Percentiles rank a stretch among this genome's conserved stretches.
phyloP scores from a whole-genome alignment of 2,888 invertebrate genomes.

The Andrena minutula region DNA sequence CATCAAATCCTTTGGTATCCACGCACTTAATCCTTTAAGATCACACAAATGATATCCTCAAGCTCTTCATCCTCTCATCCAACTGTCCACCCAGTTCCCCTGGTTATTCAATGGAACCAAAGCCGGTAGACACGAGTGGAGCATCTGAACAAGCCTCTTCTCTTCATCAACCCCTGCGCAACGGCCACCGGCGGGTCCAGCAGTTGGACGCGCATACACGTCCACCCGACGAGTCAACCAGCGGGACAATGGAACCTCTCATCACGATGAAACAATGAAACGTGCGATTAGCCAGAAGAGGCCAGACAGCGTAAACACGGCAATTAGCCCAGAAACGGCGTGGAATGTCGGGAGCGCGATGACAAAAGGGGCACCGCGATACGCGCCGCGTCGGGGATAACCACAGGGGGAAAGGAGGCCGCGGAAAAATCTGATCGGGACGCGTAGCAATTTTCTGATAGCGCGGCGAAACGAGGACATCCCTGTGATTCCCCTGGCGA shows the following conservation, averaged over 20 bases:
- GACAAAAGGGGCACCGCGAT: conserved; percentile 10
- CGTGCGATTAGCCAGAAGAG: conserved; percentile 29
- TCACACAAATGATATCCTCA: not conserved
- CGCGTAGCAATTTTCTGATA: conserved; percentile 22
- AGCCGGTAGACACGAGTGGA: not conserved
- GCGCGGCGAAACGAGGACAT: not conserved
- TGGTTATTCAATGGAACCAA: not conserved
- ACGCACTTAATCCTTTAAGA: not conserved
- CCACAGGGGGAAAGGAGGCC: not conserved
- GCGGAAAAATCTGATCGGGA: conserved; percentile 1
- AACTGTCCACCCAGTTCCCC: not conserved
- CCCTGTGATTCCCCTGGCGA: not conserved
- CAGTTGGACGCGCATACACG: conserved; percentile 7
- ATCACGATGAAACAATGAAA: conserved; percentile 44
- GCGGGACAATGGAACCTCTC: conserved; percentile 41
- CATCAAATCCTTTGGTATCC: not conserved
- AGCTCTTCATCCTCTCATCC: not conserved
- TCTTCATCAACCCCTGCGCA: not conserved
- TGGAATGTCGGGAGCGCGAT: conserved; percentile 17
- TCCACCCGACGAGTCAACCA: conserved; percentile 19
- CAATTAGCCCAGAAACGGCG: conserved; percentile 38
- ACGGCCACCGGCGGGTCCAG: conserved; percentile 14
- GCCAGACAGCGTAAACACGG: conserved; percentile 30
- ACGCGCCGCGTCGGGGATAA: not conserved
- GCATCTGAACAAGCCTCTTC: not conserved